Percentiles rank a stretch among this genome's conserved stretches.
Evolutionary conservation across 2,113 vertebrate species (phyloP).

Genomic region (Prionailurus bengalensis): DNA sequence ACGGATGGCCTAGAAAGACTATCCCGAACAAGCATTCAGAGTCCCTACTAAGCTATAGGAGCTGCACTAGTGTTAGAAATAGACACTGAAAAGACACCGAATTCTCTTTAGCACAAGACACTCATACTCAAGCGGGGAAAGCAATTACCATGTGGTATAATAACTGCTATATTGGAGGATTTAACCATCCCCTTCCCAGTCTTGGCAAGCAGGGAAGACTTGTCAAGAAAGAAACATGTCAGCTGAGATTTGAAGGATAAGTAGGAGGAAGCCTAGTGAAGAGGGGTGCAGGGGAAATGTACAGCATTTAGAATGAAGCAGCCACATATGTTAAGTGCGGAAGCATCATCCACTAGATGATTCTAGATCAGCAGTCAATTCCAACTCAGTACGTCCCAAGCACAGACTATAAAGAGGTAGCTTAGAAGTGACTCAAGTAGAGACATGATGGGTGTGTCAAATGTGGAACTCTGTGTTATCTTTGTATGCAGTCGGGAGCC

Average conservation of each 20-base stretch:
- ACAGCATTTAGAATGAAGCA: background rate
- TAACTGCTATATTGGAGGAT: background rate
- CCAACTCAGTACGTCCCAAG: background rate
- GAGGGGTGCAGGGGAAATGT: background rate
- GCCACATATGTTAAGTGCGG: background rate
- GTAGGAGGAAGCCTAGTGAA: background rate
- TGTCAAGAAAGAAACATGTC: slow-evolving; percentile 22
- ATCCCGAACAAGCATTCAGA: background rate
- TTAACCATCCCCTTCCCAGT: background rate
- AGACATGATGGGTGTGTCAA: background rate
- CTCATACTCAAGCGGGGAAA: background rate
- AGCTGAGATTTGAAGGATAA: background rate
- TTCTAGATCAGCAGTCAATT: background rate
- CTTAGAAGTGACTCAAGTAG: background rate
- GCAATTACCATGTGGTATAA: background rate
- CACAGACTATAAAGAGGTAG: background rate
- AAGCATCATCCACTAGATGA: background rate
- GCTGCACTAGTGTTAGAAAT: background rate
- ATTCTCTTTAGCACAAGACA: background rate
- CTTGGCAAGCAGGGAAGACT: background rate
- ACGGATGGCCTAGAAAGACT: background rate
- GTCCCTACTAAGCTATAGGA: background rate
- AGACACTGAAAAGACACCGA: background rate
- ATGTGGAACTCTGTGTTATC: background rate
- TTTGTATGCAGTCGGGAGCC: background rate